These are phyloP conservation scores for Pampus argenteus DNA, from an alignment of 2,797 vertebrate species.

Conservation along the genomic window DNA sequence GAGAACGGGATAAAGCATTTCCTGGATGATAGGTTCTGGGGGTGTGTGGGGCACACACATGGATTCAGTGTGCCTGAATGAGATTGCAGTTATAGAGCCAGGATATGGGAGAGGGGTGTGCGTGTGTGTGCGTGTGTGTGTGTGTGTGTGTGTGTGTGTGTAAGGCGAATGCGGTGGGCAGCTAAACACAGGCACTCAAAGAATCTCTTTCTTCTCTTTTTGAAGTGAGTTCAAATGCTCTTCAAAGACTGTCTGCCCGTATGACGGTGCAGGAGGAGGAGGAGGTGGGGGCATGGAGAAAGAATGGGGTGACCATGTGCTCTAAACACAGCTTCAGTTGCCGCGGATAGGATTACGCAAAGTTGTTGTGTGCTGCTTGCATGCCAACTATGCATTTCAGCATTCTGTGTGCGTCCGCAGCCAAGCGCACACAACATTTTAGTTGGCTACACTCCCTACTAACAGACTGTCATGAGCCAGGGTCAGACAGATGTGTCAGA, in stretches of 20 bases:
- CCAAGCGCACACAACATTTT: conserved; percentile 9
- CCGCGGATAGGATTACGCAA: conserved; percentile 41
- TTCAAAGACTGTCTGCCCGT: conserved; percentile 83
- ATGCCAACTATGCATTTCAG: conserved; percentile 48
- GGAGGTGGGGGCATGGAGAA: conserved; percentile 31
- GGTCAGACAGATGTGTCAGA: conserved; percentile 35
- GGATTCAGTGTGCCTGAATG: conserved; percentile 47
- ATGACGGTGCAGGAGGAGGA: conserved; percentile 57
- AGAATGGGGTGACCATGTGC: conserved; percentile 63
- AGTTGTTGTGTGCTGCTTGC: conserved; percentile 50
- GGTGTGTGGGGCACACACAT: conserved; percentile 36
- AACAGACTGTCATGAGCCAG: conserved; percentile 17
- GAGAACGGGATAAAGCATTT: conserved; percentile 53
- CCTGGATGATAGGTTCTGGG: conserved; percentile 23
- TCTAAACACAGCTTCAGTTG: conserved; percentile 58
- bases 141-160: conserved; percentile 31
- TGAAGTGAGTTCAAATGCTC: conserved; percentile 88
- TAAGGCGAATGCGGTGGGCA: conserved; percentile 65
- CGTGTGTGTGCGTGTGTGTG: conserved; percentile 30
- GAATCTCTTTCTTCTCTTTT: conserved; percentile 87
- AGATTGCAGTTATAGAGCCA: conserved; percentile 54
- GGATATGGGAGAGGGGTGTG: conserved; percentile 34
- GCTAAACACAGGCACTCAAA: conserved; percentile 82
- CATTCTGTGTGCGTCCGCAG: conserved; percentile 30
- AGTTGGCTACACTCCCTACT: conserved; percentile 25